These are phyloP conservation scores for Cassiopea andromeda DNA, from an alignment of 30 jellyfish, hydroid and myxozoan genomes.

Conservation along the genomic window DNA sequence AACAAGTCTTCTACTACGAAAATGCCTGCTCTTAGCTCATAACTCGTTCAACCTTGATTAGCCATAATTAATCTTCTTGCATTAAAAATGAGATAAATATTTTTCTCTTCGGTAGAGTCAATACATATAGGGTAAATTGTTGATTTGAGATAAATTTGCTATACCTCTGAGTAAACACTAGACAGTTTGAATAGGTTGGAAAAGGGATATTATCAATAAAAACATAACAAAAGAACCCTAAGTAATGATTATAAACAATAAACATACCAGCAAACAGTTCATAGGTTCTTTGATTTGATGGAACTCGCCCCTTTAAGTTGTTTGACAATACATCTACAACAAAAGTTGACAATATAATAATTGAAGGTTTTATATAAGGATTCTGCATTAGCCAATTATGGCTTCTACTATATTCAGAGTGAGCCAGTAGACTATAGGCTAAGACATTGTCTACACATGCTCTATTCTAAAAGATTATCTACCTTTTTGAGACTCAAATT, in stretches of 20 bases:
- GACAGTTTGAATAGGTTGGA: not conserved
- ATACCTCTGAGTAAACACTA: no score
- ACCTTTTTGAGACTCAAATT: no score
- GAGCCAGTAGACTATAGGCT: no score
- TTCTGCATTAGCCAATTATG: not conserved
- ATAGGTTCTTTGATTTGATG: constrained; percentile 71
- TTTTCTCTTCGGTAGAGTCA: not conserved
- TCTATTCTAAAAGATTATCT: no score
- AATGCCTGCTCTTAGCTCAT: no score
- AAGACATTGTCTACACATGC: no score
- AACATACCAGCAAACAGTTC: constrained; percentile 82
- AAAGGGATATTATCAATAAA: not conserved
- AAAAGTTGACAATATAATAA: not conserved
- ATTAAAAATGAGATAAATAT: not conserved
- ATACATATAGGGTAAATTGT: no score
- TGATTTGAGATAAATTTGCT: no score
- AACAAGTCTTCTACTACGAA: no score
- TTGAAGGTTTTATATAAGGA: not conserved
- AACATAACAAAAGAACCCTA: not conserved
- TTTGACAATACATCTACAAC: constrained; percentile 80
- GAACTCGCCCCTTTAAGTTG: constrained; percentile 63
- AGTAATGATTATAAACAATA: not conserved
- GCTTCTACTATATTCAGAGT: no score
- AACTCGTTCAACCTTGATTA: no score
- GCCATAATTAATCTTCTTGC: not conserved